Evolutionary conservation across 1,140 invertebrate species (phyloP), one percentile per base, ranked within the genome.

Genomic region (Scaptodrosophila lebanonensis): DNA sequence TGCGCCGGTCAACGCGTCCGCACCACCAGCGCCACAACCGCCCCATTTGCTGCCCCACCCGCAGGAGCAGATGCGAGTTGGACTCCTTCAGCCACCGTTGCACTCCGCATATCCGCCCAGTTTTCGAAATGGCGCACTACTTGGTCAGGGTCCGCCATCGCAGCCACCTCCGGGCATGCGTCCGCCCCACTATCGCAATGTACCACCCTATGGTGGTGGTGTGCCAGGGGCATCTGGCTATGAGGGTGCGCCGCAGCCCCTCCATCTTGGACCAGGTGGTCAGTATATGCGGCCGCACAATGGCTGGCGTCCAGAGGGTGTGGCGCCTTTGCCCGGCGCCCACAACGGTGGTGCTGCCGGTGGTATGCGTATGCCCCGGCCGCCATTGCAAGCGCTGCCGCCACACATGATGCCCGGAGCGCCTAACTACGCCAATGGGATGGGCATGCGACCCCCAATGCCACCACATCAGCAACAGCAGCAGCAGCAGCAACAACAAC

Each of bases 251-350:
- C 62, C 63, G 57, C 25, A 53, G 6, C 9, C 43, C 47, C 66
- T 48, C 22, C 73, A 67, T 51, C 52, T 36, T 25, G 54, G 27
- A 40, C 32, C 32, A 33, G 44, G 42, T 22, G 40, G 35, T 0
- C 76, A 66, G 36, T 82, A 70, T 11, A 82, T 75, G 58, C 63
- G 75, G 4, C 66, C 76, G 9, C 75, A 82, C 35, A 79, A 79
- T 11, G 73, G 73, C 32, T 79, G 73, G 73, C 60, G 73, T 25
- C 68, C 73, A 15, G 75, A 82, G 50, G 56, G 60, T 0, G 75
- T 66, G 36, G 47, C 42, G 29, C 49, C 62, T 16, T 12, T 12
- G 2, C 32, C 32, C 3, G 35, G 35, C 4, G 2, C 42, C 1
- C n/a, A n/a, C n/a, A n/a, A n/a, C n/a, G n/a, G n/a, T n/a, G 42